Base-by-base conservation (phyloP, 2,888 invertebrate genomes). In the Hedychridium roseum region DNA sequence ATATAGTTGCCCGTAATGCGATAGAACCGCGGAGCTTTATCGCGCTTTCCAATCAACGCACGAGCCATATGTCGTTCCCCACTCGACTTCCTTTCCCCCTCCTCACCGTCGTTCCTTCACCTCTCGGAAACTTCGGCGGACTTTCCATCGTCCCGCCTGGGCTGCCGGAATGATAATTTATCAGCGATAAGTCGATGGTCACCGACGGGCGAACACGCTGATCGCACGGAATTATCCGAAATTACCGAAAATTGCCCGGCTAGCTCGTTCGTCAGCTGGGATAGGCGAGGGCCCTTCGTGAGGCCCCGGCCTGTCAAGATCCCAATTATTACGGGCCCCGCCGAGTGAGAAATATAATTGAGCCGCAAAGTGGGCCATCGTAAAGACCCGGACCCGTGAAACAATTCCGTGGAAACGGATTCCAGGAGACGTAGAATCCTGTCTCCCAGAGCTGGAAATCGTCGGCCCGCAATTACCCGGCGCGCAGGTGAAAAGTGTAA, bases 341-440 rank as follows among this genome's bases (percentile, higher is more conserved):
- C n/a, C n/a, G n/a, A n/a, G n/a, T n/a, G n/a, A n/a, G n/a, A n/a
- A n/a, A n/a, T n/a, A n/a, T n/a, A n/a, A n/a, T n/a, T n/a, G n/a
- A n/a, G n/a, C n/a, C n/a, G n/a, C n/a, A n/a, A n/a, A n/a, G n/a
- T n/a, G n/a, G n/a, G n/a, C n/a, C n/a, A n/a, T n/a, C n/a, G n/a
- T n/a, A n/a, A n/a, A n/a, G n/a, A n/a, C n/a, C n/a, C n/a, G n/a
- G n/a, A n/a, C n/a, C n/a, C n/a, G n/a, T n/a, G n/a, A n/a, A n/a
- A n/a, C n/a, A n/a, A n/a, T n/a, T n/a, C n/a, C n/a, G n/a, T n/a
- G n/a, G n/a, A n/a, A n/a, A n/a, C n/a, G n/a, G 55, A 52, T 50
- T 54, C 57, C 34, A 42, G 63, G 60, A 60, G 60, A 63, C 63
- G 40, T 60, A 60, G 63, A 63, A 64, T 52, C 57, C 31, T 48